Evolutionary conservation across 2,888 invertebrate genomes (phyloP).

Genomic region (Carcina quercana): DNA sequence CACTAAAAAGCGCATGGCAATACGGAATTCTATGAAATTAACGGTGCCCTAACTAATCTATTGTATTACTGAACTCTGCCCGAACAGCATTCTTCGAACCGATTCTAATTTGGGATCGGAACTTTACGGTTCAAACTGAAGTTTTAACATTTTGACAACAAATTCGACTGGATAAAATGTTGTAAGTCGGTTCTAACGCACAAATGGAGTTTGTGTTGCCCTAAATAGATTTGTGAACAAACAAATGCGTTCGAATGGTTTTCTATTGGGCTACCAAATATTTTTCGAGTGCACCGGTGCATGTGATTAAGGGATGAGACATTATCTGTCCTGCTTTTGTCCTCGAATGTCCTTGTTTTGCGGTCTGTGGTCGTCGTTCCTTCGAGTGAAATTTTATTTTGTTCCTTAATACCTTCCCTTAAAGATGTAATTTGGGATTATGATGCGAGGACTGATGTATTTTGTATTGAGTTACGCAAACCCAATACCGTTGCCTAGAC

Average conservation of each 20-base stretch:
- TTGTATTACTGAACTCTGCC: slow-evolving; percentile 37
- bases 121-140: slow-evolving; percentile 27
- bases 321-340: slow-evolving; percentile 64
- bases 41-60: slow-evolving; percentile 45
- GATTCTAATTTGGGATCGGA: slow-evolving; percentile 53
- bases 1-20: slow-evolving; percentile 50
- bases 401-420: background rate
- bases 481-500: slow-evolving; percentile 62
- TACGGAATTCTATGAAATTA: slow-evolving; percentile 47
- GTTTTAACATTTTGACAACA: slow-evolving; percentile 53
- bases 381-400: background rate
- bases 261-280: slow-evolving; percentile 55
- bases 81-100: slow-evolving; percentile 48
- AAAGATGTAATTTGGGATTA: background rate
- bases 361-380: slow-evolving; percentile 57
- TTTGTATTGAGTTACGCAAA: slow-evolving; percentile 71
- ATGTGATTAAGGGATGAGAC: slow-evolving; percentile 73
- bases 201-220: slow-evolving; percentile 41
- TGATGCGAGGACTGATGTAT: slow-evolving; percentile 18
- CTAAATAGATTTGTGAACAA: slow-evolving; percentile 53
- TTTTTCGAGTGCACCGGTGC: slow-evolving; percentile 66
- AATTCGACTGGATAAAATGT: slow-evolving; percentile 37
- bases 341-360: slow-evolving; percentile 56
- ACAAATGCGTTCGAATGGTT: slow-evolving; percentile 44
- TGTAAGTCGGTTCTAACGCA: slow-evolving; percentile 47